Conservation (phyloP, 2,888 invertebrate genomes). For the Caenorhabditis plicata region DNA sequence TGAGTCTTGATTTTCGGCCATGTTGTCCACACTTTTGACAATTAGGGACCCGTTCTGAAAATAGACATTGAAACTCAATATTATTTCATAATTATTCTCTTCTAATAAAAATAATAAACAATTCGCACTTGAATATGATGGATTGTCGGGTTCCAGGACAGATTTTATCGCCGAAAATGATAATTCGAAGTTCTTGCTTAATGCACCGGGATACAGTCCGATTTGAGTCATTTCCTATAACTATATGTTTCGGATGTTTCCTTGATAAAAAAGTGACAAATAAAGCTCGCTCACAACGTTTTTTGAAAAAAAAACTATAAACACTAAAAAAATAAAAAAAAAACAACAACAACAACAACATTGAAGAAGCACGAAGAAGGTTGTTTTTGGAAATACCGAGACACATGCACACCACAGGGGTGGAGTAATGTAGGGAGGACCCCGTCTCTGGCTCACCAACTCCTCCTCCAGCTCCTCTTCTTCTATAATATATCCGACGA, state of each 20-base stretch:
- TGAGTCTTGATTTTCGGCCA: conserved; percentile 56
- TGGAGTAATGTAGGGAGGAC: too few species aligned
- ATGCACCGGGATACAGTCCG: conserved; percentile 33
- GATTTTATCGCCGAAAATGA: conserved; percentile 43
- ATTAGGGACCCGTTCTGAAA: conserved; percentile 61
- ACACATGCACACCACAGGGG: too few species aligned
- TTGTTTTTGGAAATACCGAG: conserved; percentile 35
- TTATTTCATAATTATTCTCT: too few species aligned
- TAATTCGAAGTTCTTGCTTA: conserved; percentile 36
- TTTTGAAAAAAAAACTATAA: background rate
- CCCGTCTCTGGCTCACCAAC: conserved; percentile 27
- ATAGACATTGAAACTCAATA: too few species aligned
- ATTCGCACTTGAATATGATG: conserved; percentile 45
- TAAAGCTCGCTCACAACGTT: background rate
- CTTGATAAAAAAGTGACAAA: conserved; percentile 7
- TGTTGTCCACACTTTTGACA: conserved; percentile 64
- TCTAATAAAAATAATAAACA: too few species aligned
- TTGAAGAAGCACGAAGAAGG: conserved; percentile 22
- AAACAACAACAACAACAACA: conserved; percentile 27
- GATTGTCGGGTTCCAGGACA: conserved; percentile 47
- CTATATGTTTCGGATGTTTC: background rate
- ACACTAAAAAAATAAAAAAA: background rate
- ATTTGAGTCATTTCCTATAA: conserved; percentile 32
- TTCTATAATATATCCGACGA: conserved; percentile 1
- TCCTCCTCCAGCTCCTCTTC: conserved; percentile 18